Base-by-base conservation (phyloP, 1,140 invertebrate genomes). In the Melanaphis sacchari region DNA sequence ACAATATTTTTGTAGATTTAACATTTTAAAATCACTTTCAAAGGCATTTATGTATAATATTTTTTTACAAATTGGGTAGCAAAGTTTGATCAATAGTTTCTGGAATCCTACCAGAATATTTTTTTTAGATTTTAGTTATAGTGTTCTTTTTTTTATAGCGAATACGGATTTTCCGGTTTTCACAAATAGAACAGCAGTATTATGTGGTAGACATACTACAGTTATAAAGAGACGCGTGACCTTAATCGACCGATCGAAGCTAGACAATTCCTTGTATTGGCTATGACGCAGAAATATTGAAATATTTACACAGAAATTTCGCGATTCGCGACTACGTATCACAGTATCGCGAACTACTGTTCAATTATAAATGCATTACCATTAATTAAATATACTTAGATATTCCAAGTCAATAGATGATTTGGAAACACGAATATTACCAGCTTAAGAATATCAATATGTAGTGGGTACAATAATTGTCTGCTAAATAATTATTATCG, bases 61-160 rank as follows among this genome's bases (percentile, higher is more conserved):
- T 76, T n/a, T 59, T 76, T 76, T 76, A 76, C 59, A 76, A 76
- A n/a, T 31, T 15, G 59, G 5, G 31, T n/a, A 76, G 59, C 31
- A 21, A 76, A 76, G 59, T 76, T 76, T 76, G 59, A 76, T 76
- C 59, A 76, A 76, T 52, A 52, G 59, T 76, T 76, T 76, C 59
- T 11, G 31, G 59, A 76, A n/a, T 66, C 15, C 59, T 76, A 76
- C 5, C 1, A 0, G 4, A 0, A 18, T 18, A n/a, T 76, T 31
- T 66, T 66, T 66, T 66, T 26, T 66, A 11, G 4, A 66, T 66
- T 76, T 18, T 76, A 76, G 59, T n/a, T n/a, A n/a, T n/a, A 4
- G 24, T 1, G 31, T n/a, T 31, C 31, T 59, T 26, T 2, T 2
- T 26, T 66, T 66, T 66, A 11, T n/a, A 5, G 11, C 31, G 59